Conservation (phyloP, 2,113 vertebrate species). For the Collichthys lucidus region DNA sequence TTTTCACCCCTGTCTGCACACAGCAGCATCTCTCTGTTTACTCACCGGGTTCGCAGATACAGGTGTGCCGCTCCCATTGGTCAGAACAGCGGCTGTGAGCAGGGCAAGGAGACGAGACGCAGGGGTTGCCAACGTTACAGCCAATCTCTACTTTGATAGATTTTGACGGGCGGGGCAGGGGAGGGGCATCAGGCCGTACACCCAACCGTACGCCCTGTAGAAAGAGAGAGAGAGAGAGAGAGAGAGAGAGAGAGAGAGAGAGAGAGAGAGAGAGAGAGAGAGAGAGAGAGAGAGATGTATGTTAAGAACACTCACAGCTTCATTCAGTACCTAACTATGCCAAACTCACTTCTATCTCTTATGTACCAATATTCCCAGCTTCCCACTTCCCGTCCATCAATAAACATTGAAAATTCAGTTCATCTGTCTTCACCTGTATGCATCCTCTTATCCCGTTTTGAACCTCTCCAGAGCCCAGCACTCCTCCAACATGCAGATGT, state of each 20-base stretch:
- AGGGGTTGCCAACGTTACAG: conserved; percentile 88
- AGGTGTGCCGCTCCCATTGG: conserved; percentile 93
- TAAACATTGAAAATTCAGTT: background rate
- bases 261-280: background rate
- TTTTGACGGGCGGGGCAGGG: conserved; percentile 88
- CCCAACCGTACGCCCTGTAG: conserved; percentile 93
- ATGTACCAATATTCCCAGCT: background rate
- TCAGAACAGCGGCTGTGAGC: conserved; percentile 90
- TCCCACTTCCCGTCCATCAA: background rate
- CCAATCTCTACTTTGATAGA: conserved; percentile 92
- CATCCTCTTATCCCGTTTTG: conserved; percentile 94
- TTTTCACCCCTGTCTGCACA: background rate
- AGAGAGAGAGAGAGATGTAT: background rate
- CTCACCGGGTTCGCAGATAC: conserved; percentile 92
- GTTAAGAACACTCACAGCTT: background rate
- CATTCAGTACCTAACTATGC: background rate
- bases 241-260: conserved; percentile 1
- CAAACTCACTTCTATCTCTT: background rate
- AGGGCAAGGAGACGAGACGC: conserved; percentile 91
- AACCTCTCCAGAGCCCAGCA: conserved; percentile 89
- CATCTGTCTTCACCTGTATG: conserved; percentile 89
- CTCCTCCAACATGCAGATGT: conserved; percentile 93
- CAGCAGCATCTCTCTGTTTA: conserved; percentile 21
- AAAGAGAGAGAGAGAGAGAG: background rate
- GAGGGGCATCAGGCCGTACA: conserved; percentile 85